Percentiles rank a stretch among this genome's conserved stretches.
phyloP scores from a whole-genome alignment of 2,113 vertebrate species.

The Bettongia penicillata region DNA sequence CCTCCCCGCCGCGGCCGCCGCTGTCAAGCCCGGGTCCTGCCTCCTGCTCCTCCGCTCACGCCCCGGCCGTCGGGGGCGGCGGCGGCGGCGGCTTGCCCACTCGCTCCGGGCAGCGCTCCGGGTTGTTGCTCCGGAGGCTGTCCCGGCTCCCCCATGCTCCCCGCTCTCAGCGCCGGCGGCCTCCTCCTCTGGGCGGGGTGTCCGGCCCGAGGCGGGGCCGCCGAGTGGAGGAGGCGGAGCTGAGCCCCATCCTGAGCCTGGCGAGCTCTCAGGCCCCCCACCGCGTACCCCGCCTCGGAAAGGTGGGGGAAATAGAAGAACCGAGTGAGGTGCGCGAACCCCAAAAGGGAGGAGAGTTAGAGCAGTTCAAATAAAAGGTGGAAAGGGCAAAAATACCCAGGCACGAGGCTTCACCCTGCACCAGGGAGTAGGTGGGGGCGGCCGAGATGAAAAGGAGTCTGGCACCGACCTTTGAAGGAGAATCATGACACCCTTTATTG shows the following conservation, averaged over 20 bases:
- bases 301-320: background rate
- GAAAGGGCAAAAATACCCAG: background rate
- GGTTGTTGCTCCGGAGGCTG: background rate
- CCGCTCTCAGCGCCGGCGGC: slow-evolving; percentile 43
- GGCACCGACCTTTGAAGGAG: background rate
- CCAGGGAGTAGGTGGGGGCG: too few species aligned
- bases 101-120: background rate
- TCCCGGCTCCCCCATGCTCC: slow-evolving; percentile 60
- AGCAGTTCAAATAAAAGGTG: background rate
- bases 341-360: background rate
- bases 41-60: background rate
- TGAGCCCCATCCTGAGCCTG: too few species aligned
- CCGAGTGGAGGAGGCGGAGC: too few species aligned
- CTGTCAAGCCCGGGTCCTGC: slow-evolving; percentile 57
- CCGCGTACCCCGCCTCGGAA: background rate
- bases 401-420: background rate
- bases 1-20: slow-evolving; percentile 26
- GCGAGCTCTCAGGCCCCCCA: too few species aligned
- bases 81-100: background rate
- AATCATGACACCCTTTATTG: background rate
- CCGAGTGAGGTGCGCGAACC: background rate
- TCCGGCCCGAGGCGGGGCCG: rapidly evolving
- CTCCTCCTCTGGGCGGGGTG: slow-evolving; percentile 56
- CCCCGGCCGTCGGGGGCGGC: background rate
- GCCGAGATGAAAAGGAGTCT: background rate